Percentiles rank a stretch among this genome's conserved stretches.
These are phyloP conservation scores for Poeciliopsis infans DNA, from an alignment of 2,797 vertebrate species.

Conservation along the genomic window DNA sequence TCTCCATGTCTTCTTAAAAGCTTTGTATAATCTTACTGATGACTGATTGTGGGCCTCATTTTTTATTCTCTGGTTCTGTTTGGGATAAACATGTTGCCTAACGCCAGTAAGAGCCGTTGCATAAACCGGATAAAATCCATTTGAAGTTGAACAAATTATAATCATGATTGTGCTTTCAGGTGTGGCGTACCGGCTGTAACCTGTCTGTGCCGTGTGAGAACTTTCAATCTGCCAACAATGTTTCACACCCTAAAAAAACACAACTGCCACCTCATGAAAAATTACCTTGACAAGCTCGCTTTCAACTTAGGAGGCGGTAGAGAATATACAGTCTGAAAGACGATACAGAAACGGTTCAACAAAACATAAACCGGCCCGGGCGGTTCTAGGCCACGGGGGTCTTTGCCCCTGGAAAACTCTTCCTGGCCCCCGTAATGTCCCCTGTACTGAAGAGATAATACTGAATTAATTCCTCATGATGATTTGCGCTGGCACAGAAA, in stretches of 20 bases:
- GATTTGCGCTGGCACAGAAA: not conserved
- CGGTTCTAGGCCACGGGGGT: not conserved
- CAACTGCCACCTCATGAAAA: constrained; percentile 4
- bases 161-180: constrained; percentile 11
- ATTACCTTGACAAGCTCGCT: not conserved
- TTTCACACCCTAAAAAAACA: not conserved
- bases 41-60: not conserved
- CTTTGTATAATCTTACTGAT: not conserved
- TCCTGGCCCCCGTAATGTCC: not conserved
- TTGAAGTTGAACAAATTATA: constrained; percentile 2
- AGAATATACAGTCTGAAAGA: not conserved
- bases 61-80: not conserved
- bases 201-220: not conserved
- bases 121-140: not conserved
- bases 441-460: not conserved
- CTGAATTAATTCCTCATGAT: not conserved
- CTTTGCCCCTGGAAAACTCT: no score
- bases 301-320: not conserved
- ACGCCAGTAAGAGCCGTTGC: not conserved
- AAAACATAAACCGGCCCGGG: not conserved
- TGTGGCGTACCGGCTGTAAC: constrained; percentile 24
- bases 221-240: constrained; percentile 7
- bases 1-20: not conserved
- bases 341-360: not conserved
- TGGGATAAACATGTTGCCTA: not conserved